Evolutionary conservation across 2,888 invertebrate species (phyloP), one percentile per base, ranked within the genome.

Genomic region (Cenopis cana): DNA sequence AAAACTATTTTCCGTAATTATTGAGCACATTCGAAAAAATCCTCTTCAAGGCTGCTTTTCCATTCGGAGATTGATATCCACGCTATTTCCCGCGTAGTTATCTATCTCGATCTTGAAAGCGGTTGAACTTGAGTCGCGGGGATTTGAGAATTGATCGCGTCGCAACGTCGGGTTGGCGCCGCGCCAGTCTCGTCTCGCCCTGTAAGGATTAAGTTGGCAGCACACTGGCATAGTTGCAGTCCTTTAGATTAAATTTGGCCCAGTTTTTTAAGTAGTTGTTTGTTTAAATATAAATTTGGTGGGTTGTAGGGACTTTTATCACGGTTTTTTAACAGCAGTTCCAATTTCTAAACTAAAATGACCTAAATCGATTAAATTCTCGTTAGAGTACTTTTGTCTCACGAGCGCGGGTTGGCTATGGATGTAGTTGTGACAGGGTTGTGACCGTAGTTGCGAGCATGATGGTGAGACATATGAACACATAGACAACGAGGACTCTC

Each of bases 101-200:
- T 55, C 60, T 14, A 59, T 29, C n/a, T n/a, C 29, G 41, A 60
- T 68, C 69, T 71, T 18, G 41, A 66, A 72, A 67, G 72, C 77
- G 74, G 78, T 81, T 77, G 75, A 76, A 75, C 70, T 74, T 73
- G 71, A 74, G 74, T 81, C 78, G 77, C 75, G 78, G 81, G 74
- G 69, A 68, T 73, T 76, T 74, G 74, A 74, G 79, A 82, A 84
- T 85, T 82, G 85, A 85, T 85, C 80, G 82, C 69, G 74, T 65
- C 74, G 69, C 77, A 78, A 76, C 78, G 76, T 71, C 77, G 72
- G 68, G 59, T 74, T 78, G 85, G 85, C 85, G 78, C 79, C 78
- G 69, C 54, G 76, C 80, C 78, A 76, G 68, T 69, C 70, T 72
- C 54, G 68, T 69, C 70, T 72, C 54, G 73, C 76, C 72, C 73